These are phyloP conservation scores for Cecidostiba fungosa DNA, from an alignment of 2,888 invertebrate species.

Conservation along the genomic window DNA sequence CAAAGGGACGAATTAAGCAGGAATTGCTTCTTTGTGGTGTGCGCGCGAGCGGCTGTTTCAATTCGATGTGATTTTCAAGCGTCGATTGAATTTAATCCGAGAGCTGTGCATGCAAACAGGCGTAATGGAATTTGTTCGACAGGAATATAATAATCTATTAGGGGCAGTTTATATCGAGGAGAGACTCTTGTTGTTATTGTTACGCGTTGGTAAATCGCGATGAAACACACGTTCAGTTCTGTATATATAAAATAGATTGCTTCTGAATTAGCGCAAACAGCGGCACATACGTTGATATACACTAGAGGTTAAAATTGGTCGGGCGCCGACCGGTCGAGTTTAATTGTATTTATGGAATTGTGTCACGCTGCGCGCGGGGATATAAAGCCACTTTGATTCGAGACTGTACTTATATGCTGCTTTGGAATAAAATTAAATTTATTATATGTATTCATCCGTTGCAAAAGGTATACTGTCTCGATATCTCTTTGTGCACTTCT, in stretches of 20 bases:
- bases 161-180: neutral
- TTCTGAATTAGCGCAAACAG: neutral
- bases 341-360: constrained; percentile 25
- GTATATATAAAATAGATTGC: constrained; percentile 9
- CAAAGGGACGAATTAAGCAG: neutral
- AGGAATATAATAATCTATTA: neutral
- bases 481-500: too few relatives aligned
- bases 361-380: neutral
- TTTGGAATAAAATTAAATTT: neutral
- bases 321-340: neutral
- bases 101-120: neutral
- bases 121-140: neutral
- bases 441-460: neutral
- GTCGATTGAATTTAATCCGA: neutral
- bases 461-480: too few relatives aligned
- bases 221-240: neutral
- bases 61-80: neutral
- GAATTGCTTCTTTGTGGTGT: neutral
- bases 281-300: neutral
- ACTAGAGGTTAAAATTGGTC: constrained; percentile 13
- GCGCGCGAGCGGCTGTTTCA: neutral
- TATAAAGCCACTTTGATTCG: neutral
- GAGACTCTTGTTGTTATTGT: neutral
- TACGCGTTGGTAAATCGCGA: neutral
- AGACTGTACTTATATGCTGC: neutral